phyloP scores from a whole-genome alignment of 2,113 vertebrate species.

The Trematomus loennbergii region DNA sequence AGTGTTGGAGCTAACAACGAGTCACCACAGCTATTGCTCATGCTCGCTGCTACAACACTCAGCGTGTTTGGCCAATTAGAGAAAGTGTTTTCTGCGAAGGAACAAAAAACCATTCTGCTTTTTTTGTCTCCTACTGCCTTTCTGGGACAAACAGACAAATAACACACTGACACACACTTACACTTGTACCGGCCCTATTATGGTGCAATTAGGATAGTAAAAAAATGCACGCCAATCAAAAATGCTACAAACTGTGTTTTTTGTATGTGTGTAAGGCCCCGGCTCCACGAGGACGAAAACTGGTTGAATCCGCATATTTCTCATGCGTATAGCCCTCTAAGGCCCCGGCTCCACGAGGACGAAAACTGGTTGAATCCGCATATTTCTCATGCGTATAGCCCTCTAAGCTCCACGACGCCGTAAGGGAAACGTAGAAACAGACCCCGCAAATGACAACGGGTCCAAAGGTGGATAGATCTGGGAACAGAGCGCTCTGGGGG shows the following conservation, averaged over 20 bases:
- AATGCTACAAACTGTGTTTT: background rate
- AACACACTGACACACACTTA: background rate
- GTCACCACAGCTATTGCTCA: conserved; percentile 39
- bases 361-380: no score
- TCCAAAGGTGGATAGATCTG: no score
- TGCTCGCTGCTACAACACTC: conserved; percentile 35
- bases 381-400: no score
- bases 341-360: no score
- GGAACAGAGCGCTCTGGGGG: no score
- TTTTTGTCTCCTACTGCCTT: conserved; percentile 4
- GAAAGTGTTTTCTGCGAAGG: conserved; percentile 20
- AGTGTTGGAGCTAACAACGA: conserved; percentile 46
- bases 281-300: no score
- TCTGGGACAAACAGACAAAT: background rate
- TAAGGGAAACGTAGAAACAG: no score
- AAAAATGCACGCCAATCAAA: background rate
- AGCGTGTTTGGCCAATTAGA: conserved; percentile 59
- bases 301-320: no score
- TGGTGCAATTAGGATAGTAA: background rate
- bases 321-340: no score
- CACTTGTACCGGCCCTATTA: background rate
- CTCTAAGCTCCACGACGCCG: no score
- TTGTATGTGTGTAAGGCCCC: background rate
- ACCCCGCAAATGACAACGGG: no score
- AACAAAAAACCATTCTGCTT: conserved; percentile 12